These are phyloP conservation scores for Anthonomus grandis DNA, from an alignment of 1,140 invertebrate species.

Conservation along the genomic window DNA sequence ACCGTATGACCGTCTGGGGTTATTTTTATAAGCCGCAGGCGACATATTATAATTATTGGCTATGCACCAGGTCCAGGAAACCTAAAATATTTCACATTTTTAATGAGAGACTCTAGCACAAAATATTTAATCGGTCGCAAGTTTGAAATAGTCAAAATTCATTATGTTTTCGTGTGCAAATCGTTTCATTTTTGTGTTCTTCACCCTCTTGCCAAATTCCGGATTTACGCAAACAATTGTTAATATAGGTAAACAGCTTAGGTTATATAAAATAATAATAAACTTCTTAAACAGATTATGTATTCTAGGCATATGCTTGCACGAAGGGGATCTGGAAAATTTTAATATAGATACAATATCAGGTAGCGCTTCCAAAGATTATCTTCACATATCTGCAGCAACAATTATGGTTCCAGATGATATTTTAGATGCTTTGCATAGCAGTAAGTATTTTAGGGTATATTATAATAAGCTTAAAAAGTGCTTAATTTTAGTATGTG, in stretches of 20 bases:
- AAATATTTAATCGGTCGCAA: too few species aligned
- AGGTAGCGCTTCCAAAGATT: not conserved
- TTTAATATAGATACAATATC: not conserved
- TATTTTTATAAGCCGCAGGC: slow-evolving; percentile 15
- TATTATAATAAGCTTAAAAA: too few species aligned
- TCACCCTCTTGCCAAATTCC: too few species aligned
- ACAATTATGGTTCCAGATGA: not conserved
- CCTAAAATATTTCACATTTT: slow-evolving; percentile 10
- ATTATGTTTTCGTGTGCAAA: too few species aligned
- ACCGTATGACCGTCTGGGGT: slow-evolving; percentile 4
- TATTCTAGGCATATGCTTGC: not conserved
- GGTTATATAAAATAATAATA: too few species aligned
- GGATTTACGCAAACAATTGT: too few species aligned
- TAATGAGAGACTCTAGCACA: not conserved
- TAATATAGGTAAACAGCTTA: too few species aligned
- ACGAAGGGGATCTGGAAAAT: not conserved
- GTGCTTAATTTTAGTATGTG: too few species aligned
- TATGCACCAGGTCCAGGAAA: slow-evolving; percentile 7
- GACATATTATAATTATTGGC: slow-evolving; percentile 17
- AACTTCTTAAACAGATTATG: too few species aligned
- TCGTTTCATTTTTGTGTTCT: too few species aligned
- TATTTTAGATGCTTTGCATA: slow-evolving; percentile 1
- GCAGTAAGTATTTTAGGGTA: slow-evolving; percentile 10
- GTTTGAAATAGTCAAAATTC: too few species aligned
- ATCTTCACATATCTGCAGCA: not conserved